Percentiles rank a stretch among this genome's conserved stretches.
Conservation (phyloP, 1,140 invertebrate species). For the Agrilus planipennis region DNA sequence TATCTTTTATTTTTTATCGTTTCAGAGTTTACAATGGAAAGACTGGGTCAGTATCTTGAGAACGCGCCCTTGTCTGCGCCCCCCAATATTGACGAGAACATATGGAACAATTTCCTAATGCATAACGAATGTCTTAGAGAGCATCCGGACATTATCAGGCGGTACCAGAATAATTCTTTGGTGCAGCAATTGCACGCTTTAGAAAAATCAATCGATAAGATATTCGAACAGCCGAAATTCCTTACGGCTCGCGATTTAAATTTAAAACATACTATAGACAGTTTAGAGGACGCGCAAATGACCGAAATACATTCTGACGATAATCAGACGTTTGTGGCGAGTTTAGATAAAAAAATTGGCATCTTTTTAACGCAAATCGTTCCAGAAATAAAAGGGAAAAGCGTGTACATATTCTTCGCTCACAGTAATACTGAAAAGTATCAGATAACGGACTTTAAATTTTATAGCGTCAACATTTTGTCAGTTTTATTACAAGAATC, state of each 20-base stretch:
- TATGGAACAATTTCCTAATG: slow-evolving; percentile 69
- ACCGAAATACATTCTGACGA: slow-evolving; percentile 30
- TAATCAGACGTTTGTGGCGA: slow-evolving; percentile 23
- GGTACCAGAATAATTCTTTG: slow-evolving; percentile 65
- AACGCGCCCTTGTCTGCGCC: slow-evolving; percentile 50
- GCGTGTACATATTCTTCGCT: slow-evolving; percentile 16
- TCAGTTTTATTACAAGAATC: slow-evolving; percentile 59
- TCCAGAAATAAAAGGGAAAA: slow-evolving; percentile 14
- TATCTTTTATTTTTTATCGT: too few relatives aligned
- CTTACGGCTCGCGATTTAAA: slow-evolving; percentile 42
- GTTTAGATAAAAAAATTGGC: slow-evolving; percentile 32
- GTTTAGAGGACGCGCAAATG: slow-evolving; percentile 31
- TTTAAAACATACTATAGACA: slow-evolving; percentile 37
- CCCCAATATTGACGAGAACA: slow-evolving; percentile 46
- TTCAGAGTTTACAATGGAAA: slow-evolving; percentile 69
- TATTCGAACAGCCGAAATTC: slow-evolving; percentile 58
- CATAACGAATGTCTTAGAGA: slow-evolving; percentile 59
- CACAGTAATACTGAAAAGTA: slow-evolving; percentile 23
- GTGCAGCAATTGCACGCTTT: slow-evolving; percentile 69
- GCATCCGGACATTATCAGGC: slow-evolving; percentile 58
- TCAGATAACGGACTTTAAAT: slow-evolving; percentile 55
- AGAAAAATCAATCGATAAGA: slow-evolving; percentile 49
- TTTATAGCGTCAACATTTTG: slow-evolving; percentile 67
- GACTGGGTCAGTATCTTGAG: slow-evolving; percentile 80
- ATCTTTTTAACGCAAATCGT: slow-evolving; percentile 31